phyloP scores from a whole-genome alignment of 2,888 invertebrate genomes.

The Syritta pipiens region DNA sequence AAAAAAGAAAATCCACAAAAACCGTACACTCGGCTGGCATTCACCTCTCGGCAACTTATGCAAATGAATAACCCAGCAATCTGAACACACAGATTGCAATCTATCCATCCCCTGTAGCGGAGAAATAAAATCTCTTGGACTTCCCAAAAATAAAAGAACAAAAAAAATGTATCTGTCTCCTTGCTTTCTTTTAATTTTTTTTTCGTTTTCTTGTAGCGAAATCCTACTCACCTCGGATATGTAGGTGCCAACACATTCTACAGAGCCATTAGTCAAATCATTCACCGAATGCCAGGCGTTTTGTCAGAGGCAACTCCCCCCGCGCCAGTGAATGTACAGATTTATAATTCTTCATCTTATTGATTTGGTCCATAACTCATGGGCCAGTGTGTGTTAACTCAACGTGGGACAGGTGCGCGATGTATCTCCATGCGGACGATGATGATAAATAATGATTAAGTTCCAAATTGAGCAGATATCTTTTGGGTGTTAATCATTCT shows the following conservation, averaged over 20 bases:
- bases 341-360: constrained; percentile 56
- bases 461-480: constrained; percentile 64
- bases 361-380: constrained; percentile 66
- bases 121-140: too few species aligned
- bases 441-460: constrained; percentile 68
- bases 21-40: background rate
- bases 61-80: constrained; percentile 20
- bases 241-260: constrained; percentile 51
- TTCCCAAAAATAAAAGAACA: constrained; percentile 7
- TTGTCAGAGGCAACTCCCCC: constrained; percentile 33
- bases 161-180: background rate
- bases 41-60: constrained; percentile 20
- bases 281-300: constrained; percentile 46
- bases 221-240: background rate
- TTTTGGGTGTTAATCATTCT: constrained; percentile 64
- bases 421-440: constrained; percentile 22
- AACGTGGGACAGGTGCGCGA: constrained; percentile 46
- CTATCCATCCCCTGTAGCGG: constrained; percentile 39
- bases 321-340: constrained; percentile 30
- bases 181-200: constrained; percentile 32
- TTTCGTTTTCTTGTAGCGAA: constrained; percentile 7
- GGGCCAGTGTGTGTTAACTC: constrained; percentile 8
- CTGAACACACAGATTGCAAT: constrained; percentile 42
- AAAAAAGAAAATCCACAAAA: background rate
- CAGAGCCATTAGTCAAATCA: constrained; percentile 51